These are phyloP conservation scores for Kryptolebias marmoratus DNA, from an alignment of 2,113 vertebrate genomes.

Conservation along the genomic window DNA sequence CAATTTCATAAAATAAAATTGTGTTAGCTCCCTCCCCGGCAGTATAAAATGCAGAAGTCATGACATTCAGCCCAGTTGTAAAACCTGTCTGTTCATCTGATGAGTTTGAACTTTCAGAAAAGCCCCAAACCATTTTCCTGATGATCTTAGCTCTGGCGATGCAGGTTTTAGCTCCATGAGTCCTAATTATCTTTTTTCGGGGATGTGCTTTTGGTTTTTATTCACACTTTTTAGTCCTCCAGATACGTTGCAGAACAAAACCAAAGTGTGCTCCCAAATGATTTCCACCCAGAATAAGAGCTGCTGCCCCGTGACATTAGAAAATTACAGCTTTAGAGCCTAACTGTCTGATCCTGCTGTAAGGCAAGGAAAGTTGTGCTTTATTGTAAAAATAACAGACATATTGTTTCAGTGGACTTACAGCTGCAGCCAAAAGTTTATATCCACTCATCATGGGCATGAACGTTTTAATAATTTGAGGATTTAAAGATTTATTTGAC, in stretches of 20 bases:
- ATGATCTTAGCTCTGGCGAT: neutral
- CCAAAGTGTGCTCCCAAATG: conserved; percentile 19
- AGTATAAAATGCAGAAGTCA: neutral
- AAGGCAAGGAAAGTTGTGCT: too few relatives aligned
- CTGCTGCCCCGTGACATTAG: conserved; percentile 44
- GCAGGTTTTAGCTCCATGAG: neutral
- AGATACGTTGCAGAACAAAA: neutral
- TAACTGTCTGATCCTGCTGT: conserved; percentile 21
- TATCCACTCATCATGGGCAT: too few relatives aligned
- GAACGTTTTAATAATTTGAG: too few relatives aligned
- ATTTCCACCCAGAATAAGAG: conserved; percentile 33
- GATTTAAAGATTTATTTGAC: too few relatives aligned
- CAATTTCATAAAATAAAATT: neutral
- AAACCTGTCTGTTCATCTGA: neutral
- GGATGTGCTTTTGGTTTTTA: conserved; percentile 7
- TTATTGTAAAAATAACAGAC: too few relatives aligned
- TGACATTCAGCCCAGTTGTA: conserved; percentile 15
- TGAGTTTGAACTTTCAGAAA: conserved; percentile 13
- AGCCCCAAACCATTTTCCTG: neutral
- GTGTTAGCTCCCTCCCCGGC: conserved; percentile 10
- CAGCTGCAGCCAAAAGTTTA: too few relatives aligned
- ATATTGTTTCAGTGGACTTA: too few relatives aligned
- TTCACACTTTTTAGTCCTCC: neutral
- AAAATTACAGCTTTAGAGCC: conserved; percentile 41
- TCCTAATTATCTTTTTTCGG: neutral